Conservation (phyloP, 1,140 invertebrate genomes). For the Papilio machaon region DNA sequence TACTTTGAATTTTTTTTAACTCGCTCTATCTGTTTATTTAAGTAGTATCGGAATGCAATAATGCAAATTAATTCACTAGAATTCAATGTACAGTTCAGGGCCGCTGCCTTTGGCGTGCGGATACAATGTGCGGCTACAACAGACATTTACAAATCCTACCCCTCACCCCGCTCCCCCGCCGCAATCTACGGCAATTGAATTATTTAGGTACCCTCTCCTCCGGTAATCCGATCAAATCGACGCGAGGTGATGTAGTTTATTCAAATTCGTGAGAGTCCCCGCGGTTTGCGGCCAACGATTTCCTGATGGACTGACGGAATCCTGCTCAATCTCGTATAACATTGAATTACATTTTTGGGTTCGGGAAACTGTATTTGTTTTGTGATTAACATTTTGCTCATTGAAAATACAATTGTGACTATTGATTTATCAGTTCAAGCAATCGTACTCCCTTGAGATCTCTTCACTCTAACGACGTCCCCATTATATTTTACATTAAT, state of each 20-base stretch:
- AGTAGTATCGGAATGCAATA: neutral
- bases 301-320: neutral
- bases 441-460: no score
- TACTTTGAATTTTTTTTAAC: neutral
- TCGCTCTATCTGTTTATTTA: neutral
- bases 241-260: conserved; percentile 2
- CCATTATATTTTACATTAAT: no score
- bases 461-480: no score
- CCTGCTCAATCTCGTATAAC: neutral
- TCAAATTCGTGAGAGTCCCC: conserved; percentile 3
- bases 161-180: neutral
- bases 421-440: no score
- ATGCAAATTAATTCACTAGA: neutral
- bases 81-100: neutral
- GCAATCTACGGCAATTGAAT: conserved; percentile 1
- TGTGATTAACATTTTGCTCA: no score
- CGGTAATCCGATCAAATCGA: conserved; percentile 31
- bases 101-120: neutral
- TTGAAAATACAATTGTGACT: no score
- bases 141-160: neutral
- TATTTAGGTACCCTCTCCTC: conserved; percentile 1
- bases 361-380: no score
- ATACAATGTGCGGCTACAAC: neutral
- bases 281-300: neutral
- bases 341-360: neutral